Evolutionary conservation across 2,888 invertebrate genomes (phyloP).

Genomic region (Eugnorisma glareosa): DNA sequence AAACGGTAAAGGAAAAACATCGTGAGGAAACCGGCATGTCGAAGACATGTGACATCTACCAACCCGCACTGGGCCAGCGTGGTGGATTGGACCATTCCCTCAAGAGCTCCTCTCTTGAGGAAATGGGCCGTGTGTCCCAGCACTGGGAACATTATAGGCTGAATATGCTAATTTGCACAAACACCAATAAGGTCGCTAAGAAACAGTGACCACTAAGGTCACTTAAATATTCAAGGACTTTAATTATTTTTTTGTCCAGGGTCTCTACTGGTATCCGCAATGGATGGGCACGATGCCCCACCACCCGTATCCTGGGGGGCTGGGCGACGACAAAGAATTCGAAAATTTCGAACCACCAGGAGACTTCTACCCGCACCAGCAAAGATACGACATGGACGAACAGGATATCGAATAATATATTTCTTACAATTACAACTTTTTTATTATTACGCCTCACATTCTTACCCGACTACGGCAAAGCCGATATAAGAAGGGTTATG

Average conservation of each 20-base stretch:
- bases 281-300: conserved; percentile 87
- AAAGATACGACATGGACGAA: conserved; percentile 77
- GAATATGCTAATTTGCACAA: conserved; percentile 1
- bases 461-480: not conserved
- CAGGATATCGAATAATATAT: conserved; percentile 69
- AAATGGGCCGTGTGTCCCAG: no score
- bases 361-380: conserved; percentile 81
- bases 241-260: conserved; percentile 70
- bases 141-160: no score
- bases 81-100: no score
- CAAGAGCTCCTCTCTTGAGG: no score
- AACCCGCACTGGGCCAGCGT: no score
- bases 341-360: conserved; percentile 74
- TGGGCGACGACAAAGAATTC: conserved; percentile 74
- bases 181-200: not conserved
- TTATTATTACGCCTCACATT: conserved; percentile 18
- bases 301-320: conserved; percentile 78
- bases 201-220: not conserved
- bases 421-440: conserved; percentile 42
- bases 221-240: not conserved
- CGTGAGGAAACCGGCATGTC: no score
- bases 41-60: no score
- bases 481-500: not conserved
- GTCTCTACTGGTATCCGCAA: conserved; percentile 88
- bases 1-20: no score